A percentile compares a stretch with the other conserved stretches of the same genome.
Evolutionary conservation across 2,888 invertebrate species (phyloP).

Genomic region (Druceiella hillmani): DNA sequence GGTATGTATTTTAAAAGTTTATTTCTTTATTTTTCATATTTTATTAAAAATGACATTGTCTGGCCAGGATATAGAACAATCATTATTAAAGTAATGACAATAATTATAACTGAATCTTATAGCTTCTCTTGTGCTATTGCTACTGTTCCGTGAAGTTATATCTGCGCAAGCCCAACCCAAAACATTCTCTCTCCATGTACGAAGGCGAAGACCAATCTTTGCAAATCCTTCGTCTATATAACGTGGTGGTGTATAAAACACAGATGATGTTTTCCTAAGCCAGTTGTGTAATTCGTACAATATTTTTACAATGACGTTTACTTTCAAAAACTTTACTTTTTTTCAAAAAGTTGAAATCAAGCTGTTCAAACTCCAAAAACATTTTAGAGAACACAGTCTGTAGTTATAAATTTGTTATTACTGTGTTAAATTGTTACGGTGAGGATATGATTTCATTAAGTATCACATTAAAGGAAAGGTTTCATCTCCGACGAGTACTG

Average conservation of each 20-base stretch:
- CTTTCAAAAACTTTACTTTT: too few species aligned
- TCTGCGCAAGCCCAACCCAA: constrained; percentile 13
- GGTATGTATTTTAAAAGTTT: constrained; percentile 9
- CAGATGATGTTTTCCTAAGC: too few species aligned
- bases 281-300: constrained; percentile 3
- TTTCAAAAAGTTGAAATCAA: too few species aligned
- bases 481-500: constrained; percentile 3
- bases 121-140: constrained; percentile 15
- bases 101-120: constrained; percentile 15
- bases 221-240: constrained; percentile 11
- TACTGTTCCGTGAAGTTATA: constrained; percentile 15
- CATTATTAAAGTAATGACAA: constrained; percentile 16
- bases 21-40: neutral
- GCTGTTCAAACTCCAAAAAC: too few species aligned
- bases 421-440: too few species aligned
- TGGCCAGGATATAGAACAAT: constrained; percentile 15
- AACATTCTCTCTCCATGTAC: constrained; percentile 15
- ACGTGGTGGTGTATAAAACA: constrained; percentile 8
- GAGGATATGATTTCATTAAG: too few species aligned
- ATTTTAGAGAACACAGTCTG: too few species aligned
- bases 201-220: constrained; percentile 13
- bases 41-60: constrained; percentile 8
- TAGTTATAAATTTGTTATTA: too few species aligned
- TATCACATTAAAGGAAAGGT: too few species aligned
- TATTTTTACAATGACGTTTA: constrained; percentile 4